Evolutionary conservation across 2,888 invertebrate genomes (phyloP), one percentile per base, ranked within the genome.

Genomic region (Steromphala cineraria): DNA sequence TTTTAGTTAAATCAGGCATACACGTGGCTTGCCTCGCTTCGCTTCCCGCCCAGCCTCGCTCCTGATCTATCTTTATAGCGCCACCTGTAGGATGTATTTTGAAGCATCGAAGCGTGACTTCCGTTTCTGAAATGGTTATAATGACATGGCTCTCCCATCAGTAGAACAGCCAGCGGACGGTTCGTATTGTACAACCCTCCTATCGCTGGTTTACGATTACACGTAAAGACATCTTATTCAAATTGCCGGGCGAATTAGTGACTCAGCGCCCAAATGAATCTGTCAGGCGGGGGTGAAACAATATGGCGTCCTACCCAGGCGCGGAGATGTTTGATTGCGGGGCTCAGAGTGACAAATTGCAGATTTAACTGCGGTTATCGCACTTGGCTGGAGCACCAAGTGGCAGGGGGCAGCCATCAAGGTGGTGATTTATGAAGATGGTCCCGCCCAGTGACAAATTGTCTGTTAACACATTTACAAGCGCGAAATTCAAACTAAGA

Each of bases 1-100:
- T 79, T 79, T 79, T 53, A 79, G 79, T 53, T 31, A 71, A 79
- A 79, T 79, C 79, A 67, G 28, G 28, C 79, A 53, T 71, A 36
- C 79, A 67, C 79, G 79, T 79, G 79, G 71, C 67, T 28, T 36
- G 67, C 40, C 71, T 53, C 79, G 53, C 56, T 77, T 77, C 53
- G 55, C 19, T 36, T 36, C 36, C 28, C 40, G 56, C 53, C n/a
- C 53, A 62, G 62, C 62, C 62, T 62, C 62, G 62, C 17, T 62
- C 21, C 62, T 62, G 62, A 62, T 62, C 28, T 28, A 31, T 21
- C 62, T 36, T 31, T 21, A 53, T 31, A 77, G 77, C 77, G 67
- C 67, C 79, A 79, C 79, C 79, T 79, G 79, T 79, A 53, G 71
- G 31, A 36, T 78, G 19, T 67, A 71, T 67, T 79, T 52, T 19